These are phyloP conservation scores for Otis tarda DNA, from an alignment of 2,113 vertebrate genomes.

Conservation along the genomic window DNA sequence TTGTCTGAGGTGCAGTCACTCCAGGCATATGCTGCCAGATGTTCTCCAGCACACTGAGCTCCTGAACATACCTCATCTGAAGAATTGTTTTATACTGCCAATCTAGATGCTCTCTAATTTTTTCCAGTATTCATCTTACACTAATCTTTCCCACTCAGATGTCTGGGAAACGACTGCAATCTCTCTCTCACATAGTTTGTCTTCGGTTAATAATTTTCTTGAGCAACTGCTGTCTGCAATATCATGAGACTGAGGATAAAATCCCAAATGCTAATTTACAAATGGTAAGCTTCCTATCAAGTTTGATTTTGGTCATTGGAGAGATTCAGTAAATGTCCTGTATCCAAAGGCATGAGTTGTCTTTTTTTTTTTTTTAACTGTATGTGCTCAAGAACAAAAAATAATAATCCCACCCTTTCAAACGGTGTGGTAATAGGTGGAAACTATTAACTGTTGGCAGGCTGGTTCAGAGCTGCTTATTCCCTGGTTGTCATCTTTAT, in stretches of 20 bases:
- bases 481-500: not conserved
- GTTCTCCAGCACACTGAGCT: not conserved
- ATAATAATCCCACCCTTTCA: not conserved
- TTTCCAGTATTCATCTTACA: not conserved
- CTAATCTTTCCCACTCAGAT: slow-evolving; percentile 26
- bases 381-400: not conserved
- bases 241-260: not conserved
- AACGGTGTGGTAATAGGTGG: not conserved
- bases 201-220: not conserved
- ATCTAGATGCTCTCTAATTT: slow-evolving; percentile 29
- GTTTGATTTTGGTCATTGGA: not conserved
- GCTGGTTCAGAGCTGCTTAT: not conserved
- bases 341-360: not conserved
- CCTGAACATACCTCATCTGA: slow-evolving; percentile 19
- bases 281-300: not conserved
- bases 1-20: not conserved
- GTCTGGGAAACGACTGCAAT: slow-evolving; percentile 5
- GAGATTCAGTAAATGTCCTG: not conserved
- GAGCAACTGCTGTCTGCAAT: not conserved
- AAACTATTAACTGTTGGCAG: not conserved
- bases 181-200: not conserved
- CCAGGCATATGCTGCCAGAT: not conserved
- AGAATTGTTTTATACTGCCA: not conserved
- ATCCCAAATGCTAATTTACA: not conserved
- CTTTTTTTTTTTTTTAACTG: not conserved